Base-by-base conservation (phyloP, 2,797 vertebrate species). In the Fringilla coelebs region DNA sequence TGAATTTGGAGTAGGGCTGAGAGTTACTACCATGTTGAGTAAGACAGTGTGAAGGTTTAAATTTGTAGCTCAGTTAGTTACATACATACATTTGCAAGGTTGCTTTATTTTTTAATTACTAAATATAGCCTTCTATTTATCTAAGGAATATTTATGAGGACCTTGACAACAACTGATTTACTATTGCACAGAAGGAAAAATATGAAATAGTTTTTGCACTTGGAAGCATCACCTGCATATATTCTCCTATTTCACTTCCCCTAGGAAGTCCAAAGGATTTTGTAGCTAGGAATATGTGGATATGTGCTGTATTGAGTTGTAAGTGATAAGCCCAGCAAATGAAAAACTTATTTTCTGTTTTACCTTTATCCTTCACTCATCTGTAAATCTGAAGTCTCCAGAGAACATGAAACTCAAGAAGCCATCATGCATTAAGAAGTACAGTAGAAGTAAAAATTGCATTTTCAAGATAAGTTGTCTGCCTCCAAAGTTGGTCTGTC, bases 91-190 rank as follows among this genome's bases (percentile, higher is more conserved):
- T 75, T 87, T 10, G 2, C 51, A 85, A 32, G 24, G 89, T 67
- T 82, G 45, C 11, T 38, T 9, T 55, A 55, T 40, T 87, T 68
- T 72, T 13, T 38, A 95, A 89, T 93, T 92, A 95, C 73, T 89
- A 51, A 79, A 73, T 70, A 94, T 70, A 85, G 85, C 31, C n/a
- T 82, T 85, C 34, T 29, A 80, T 88, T 95, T 97, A 63, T 84
- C 34, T 85, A 80, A 67, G 61, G 66, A 96, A 77, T 96, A 96
- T 94, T 94, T 85, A 97, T 73, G 78, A 46, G 16, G 48, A 83
- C 75, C 78, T 80, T 55, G 82, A 91, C 85, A 96, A 88, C 51
- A 81, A 61, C 45, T 15, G 36, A 75, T 88, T 93, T 77, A 63
- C 63, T 84, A 72, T 32, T 63, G 75, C 21, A 46, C 22, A n/a